Evolutionary conservation across 2,888 invertebrate genomes (phyloP).

Genomic region (Caenorhabditis macrosperma): DNA sequence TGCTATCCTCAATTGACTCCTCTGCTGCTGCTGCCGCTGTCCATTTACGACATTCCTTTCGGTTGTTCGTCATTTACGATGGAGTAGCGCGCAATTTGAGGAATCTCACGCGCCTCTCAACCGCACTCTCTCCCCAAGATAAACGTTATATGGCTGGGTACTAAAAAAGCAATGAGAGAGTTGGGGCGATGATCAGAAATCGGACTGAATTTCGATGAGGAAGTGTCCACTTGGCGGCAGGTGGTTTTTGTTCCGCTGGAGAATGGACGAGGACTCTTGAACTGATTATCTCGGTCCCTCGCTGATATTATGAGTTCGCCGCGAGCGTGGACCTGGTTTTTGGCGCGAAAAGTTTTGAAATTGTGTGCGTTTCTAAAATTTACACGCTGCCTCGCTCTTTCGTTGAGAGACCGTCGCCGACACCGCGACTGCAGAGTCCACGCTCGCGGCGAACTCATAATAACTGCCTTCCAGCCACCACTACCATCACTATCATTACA

Average conservation of each 20-base stretch:
- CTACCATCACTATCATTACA: too few relatives aligned
- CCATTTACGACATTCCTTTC: slow-evolving; percentile 43
- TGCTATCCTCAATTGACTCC: slow-evolving; percentile 32
- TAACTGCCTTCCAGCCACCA: too few relatives aligned
- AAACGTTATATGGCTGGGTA: slow-evolving; percentile 47
- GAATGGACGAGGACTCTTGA: slow-evolving; percentile 1
- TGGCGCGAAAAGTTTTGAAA: too few relatives aligned
- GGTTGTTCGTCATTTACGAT: slow-evolving; percentile 33
- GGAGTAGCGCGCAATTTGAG: slow-evolving; percentile 43
- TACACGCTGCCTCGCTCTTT: too few relatives aligned
- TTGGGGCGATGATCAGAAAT: slow-evolving; percentile 35
- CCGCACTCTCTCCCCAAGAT: slow-evolving; percentile 32
- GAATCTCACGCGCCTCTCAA: slow-evolving; percentile 41
- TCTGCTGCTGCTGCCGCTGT: too few relatives aligned
- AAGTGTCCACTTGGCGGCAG: neutral
- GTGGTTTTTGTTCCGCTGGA: neutral
- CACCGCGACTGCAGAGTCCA: too few relatives aligned
- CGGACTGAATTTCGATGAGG: neutral
- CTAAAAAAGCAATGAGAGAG: slow-evolving; percentile 34
- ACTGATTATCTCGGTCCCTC: neutral
- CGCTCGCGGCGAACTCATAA: too few relatives aligned
- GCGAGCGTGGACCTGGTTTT: too few relatives aligned
- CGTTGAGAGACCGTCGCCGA: too few relatives aligned
- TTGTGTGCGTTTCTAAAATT: too few relatives aligned
- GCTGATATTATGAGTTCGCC: neutral